Evolutionary conservation across 2,113 vertebrate genomes (phyloP), one percentile per base, ranked within the genome.

Genomic region (Siphamia tubifer): DNA sequence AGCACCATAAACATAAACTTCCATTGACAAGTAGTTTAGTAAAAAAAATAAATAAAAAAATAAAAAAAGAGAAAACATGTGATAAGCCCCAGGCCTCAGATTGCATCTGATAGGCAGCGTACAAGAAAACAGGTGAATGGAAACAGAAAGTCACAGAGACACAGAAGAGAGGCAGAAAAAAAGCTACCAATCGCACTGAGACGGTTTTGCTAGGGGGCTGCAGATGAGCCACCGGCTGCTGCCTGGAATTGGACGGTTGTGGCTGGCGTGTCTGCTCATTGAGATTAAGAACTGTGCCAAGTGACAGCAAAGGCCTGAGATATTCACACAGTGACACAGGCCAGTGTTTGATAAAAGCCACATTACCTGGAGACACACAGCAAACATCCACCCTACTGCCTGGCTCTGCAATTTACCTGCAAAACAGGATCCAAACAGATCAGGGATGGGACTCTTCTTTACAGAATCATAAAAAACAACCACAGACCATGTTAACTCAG

Each of bases 201-300:
- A n/a, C 31, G 13, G 44, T 25, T 74, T 58, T 27, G 20, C 55
- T 48, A 4, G 6, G 9, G 20, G 25, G 63, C 56, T 49, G 30
- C 57, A 16, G 52, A 44, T 5, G 52, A 77, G 32, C 51, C 34
- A 1, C 11, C 2, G 28, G 51, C 25, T 25, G n/a, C 40, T 35
- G 67, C 53, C 52, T 60, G 40, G 45, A 45, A 60, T 32, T 17
- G 21, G 66, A 69, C 11, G 58, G 8, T 25, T 65, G 28, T 32
- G 40, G 13, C 48, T 55, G 58, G 52, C 52, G 39, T 17, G 9
- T 54, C 47, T 45, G 52, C 60, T 58, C 10, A 6, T 6, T 28
- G 40, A 65, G 67, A 66, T 71, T 47, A 70, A 43, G 47, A 36
- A 27, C n/a, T 6, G 28, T 48, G 67, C 60, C 74, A 56, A 30